Conservation (phyloP, 2,888 invertebrate genomes). For the Neocrepidodera transversa region DNA sequence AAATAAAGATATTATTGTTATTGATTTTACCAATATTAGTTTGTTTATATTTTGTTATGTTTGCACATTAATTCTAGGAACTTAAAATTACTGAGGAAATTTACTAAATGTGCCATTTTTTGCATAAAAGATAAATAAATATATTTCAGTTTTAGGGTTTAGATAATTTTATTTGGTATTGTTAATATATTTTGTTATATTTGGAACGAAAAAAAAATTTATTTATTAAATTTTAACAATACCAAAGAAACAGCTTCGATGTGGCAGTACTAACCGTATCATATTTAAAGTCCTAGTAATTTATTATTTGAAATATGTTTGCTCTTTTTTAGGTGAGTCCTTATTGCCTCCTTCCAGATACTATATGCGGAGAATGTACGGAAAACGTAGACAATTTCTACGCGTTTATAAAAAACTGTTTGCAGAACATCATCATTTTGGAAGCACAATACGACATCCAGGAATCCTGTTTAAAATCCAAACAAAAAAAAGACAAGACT, state of each 20-base stretch:
- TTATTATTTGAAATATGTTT: not conserved
- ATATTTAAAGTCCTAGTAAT: not conserved
- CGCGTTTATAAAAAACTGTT: slow-evolving; percentile 55
- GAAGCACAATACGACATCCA: slow-evolving; percentile 57
- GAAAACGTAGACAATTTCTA: slow-evolving; percentile 56
- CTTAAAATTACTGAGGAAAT: no score
- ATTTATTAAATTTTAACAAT: not conserved
- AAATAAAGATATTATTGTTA: no score
- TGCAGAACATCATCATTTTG: slow-evolving; percentile 56
- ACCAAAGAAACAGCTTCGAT: not conserved
- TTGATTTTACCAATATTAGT: no score
- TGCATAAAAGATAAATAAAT: no score
- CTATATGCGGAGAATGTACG: slow-evolving; percentile 55
- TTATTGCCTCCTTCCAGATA: slow-evolving; percentile 56
- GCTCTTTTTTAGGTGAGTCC: slow-evolving; percentile 51
- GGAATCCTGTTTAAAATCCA: slow-evolving; percentile 57
- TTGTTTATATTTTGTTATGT: no score
- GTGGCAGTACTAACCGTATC: not conserved
- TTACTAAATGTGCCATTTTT: no score
- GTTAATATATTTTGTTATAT: no score
- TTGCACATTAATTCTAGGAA: no score
- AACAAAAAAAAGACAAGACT: slow-evolving; percentile 60
- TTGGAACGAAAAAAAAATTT: no score
- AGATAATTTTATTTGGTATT: no score
- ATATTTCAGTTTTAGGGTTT: no score